Evolutionary conservation across 2,888 invertebrate genomes (phyloP).

Genomic region (Erpobdella octoculata): DNA sequence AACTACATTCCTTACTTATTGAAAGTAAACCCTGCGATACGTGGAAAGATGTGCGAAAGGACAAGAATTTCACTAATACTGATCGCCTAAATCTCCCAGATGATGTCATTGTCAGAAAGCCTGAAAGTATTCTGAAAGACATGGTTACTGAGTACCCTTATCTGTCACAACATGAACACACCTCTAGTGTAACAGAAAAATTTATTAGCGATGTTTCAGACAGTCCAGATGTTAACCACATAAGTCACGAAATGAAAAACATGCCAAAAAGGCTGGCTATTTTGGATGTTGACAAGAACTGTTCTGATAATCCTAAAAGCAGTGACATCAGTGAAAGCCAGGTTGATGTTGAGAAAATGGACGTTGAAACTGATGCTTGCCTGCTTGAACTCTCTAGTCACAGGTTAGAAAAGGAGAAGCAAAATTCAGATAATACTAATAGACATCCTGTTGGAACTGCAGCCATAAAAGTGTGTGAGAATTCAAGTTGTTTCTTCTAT

Average conservation of each 20-base stretch:
- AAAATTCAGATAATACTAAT: neutral
- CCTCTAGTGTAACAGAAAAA: no score
- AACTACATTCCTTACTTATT: neutral
- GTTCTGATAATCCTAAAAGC: neutral
- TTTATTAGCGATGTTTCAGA: no score
- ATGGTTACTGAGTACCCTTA: neutral
- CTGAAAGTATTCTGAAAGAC: neutral
- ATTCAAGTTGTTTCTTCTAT: slow-evolving; percentile 7
- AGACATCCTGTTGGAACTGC: no score
- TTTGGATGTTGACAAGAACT: no score
- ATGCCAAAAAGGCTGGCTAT: no score
- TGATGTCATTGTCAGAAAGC: neutral
- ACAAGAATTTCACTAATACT: neutral
- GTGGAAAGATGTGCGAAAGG: slow-evolving; percentile 1
- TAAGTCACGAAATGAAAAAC: no score
- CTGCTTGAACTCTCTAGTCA: neutral
- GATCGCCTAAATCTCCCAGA: neutral
- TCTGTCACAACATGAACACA: no score
- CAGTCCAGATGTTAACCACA: no score
- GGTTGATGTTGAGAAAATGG: neutral
- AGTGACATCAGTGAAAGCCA: neutral
- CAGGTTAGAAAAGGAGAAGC: neutral
- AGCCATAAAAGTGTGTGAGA: neutral
- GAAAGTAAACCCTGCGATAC: neutral
- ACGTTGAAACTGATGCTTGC: no score